Conservation (phyloP, 2,113 vertebrate species). For the Centropus unirufus region DNA sequence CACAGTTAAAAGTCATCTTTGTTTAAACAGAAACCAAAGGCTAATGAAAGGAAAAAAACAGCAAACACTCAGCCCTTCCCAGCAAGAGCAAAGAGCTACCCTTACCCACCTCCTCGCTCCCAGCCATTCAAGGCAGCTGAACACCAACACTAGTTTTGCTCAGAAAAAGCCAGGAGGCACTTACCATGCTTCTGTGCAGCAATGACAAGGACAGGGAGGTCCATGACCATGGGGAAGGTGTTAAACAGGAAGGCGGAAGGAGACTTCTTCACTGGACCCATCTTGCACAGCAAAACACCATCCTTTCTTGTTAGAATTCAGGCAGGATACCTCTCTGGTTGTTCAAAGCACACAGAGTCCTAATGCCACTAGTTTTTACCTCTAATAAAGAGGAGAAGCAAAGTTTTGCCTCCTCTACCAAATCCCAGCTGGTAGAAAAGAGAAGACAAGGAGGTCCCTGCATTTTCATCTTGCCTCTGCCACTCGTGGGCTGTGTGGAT, state of each 20-base stretch:
- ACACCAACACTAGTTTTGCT: neutral
- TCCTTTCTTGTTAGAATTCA: neutral
- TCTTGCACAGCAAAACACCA: neutral
- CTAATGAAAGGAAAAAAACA: neutral
- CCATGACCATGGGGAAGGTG: fast-evolving
- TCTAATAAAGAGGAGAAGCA: neutral
- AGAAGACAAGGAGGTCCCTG: neutral
- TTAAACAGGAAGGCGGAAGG: fast-evolving
- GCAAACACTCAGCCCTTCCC: neutral
- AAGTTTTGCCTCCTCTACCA: neutral
- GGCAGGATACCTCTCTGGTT: neutral
- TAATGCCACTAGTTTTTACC: neutral
- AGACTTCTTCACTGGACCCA: neutral
- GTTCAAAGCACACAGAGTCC: neutral
- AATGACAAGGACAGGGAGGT: neutral
- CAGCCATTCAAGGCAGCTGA: neutral
- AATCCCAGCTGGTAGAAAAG: neutral
- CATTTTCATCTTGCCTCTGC: neutral
- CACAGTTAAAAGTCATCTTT: neutral
- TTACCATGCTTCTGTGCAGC: neutral
- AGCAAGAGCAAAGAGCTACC: neutral
- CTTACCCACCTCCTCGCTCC: neutral
- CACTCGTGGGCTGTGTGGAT: fast-evolving
- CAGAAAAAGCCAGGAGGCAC: neutral
- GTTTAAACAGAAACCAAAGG: neutral